Evolutionary conservation across 1,140 invertebrate species (phyloP).

Genomic region (Brachionus angularis): DNA sequence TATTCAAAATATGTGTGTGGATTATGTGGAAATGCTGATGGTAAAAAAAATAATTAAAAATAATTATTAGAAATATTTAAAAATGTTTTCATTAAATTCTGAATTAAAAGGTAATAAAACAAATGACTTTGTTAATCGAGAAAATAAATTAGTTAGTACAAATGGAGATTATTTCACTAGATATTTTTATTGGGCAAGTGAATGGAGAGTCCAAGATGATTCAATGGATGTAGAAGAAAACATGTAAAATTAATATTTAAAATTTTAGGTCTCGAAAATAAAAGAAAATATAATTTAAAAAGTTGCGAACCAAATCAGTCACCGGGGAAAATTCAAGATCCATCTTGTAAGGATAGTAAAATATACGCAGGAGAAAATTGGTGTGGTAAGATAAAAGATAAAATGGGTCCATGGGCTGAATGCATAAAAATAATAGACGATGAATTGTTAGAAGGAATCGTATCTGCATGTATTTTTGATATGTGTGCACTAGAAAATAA

Average conservation of each 20-base stretch:
- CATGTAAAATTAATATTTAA: background rate
- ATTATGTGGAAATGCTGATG: constrained; percentile 41
- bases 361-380: constrained; percentile 10
- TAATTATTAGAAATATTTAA: background rate
- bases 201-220: constrained; percentile 35
- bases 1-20: constrained; percentile 30
- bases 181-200: constrained; percentile 24
- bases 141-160: background rate
- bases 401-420: constrained; percentile 1
- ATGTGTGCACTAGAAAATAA: constrained; percentile 16
- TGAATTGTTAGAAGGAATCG: background rate
- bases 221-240: constrained; percentile 4
- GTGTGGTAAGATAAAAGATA: constrained; percentile 26
- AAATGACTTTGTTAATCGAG: constrained; percentile 33
- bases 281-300: background rate
- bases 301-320: background rate
- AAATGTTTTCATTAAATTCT: background rate
- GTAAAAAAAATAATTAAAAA: background rate
- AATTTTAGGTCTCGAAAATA: background rate
- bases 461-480: constrained; percentile 22
- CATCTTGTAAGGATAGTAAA: background rate
- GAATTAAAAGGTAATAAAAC: background rate
- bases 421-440: background rate
- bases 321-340: background rate
- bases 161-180: background rate